phyloP scores from a whole-genome alignment of 2,888 invertebrate genomes.

The Nemurella pictetii region DNA sequence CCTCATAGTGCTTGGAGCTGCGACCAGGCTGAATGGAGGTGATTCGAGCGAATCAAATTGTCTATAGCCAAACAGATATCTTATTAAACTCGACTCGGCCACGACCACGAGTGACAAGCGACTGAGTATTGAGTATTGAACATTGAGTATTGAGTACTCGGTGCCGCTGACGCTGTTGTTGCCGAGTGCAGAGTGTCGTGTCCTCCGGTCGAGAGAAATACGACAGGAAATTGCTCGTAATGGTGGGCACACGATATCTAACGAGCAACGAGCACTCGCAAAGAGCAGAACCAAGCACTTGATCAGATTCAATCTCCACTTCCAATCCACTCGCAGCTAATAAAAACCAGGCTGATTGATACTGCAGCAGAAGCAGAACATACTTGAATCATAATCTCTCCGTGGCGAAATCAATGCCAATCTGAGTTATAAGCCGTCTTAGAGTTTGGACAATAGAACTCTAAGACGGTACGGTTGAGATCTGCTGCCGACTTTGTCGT shows the following conservation, averaged over 20 bases:
- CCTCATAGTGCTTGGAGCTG: slow-evolving; percentile 1
- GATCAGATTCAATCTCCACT: background rate
- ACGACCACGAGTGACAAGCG: slow-evolving; percentile 7
- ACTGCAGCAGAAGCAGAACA: background rate
- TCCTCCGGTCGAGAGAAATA: background rate
- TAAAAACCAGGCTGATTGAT: background rate
- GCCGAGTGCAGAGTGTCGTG: background rate
- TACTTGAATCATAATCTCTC: background rate
- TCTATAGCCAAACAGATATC: slow-evolving; percentile 31
- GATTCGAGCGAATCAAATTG: slow-evolving; percentile 37
- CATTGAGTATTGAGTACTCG: too few species aligned
- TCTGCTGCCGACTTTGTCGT: background rate
- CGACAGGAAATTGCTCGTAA: background rate
- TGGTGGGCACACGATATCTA: background rate
- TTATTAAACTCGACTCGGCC: slow-evolving; percentile 22
- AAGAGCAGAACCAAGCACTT: background rate
- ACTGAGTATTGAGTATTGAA: background rate
- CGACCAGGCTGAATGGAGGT: slow-evolving; percentile 34
- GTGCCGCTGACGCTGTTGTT: background rate
- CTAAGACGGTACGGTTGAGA: background rate
- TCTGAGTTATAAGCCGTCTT: background rate
- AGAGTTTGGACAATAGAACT: background rate
- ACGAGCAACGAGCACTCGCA: background rate
- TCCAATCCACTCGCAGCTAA: background rate
- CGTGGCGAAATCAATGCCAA: background rate